Evolutionary conservation across 53 echinoderm and acorn worm genomes (phyloP), one percentile per base, ranked within the genome.

Genomic region (Crossaster papposus): DNA sequence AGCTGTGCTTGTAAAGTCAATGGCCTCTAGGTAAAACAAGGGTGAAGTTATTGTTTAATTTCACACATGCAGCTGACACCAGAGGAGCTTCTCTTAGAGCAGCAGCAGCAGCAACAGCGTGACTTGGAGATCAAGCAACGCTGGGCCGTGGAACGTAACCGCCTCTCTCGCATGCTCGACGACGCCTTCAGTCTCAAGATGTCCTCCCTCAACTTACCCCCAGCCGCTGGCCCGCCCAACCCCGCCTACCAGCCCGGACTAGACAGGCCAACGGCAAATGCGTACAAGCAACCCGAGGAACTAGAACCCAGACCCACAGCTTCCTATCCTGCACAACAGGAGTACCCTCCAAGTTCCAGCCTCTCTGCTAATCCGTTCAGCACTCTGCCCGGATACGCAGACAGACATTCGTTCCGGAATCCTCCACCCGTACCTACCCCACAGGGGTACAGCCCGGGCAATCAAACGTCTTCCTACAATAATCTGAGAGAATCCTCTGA

Each of bases 71-170:
- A 83, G 83, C 83, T 50, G 13, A 83, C 83, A 17, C 83, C 83
- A 68, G 83, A 83, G 30, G 83, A 83, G 26, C 55, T 35, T n/a
- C 29, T 38, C 14, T n/a, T 50, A 30, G 68, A 83, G n/a, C 50
- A 68, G 50, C 83, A 89, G 52, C 62, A 89, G 29, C 51, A 80
- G 36, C 37, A 64, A 30, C 90, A 63, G 13, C 74, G 90, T 23
- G 90, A 90, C 37, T 81, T 81, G 18, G 90, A 90, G 37, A 90
- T 90, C 81, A 90, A 90, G 55, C 13, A n/a, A 11, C 70, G 82
- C 2, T 90, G 90, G 90, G 90, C 74, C 6, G 70, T 53, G 51
- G 90, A 90, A 28, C 77, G 90, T 2, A 81, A 90, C 5, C 70
- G 30, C 70, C 90, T 90, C 10, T 81, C 81, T n/a, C 81, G 82